Percentiles rank a stretch among this genome's conserved stretches.
Conservation (phyloP, 2,797 vertebrate species). For the Rhinatrema bivittatum region DNA sequence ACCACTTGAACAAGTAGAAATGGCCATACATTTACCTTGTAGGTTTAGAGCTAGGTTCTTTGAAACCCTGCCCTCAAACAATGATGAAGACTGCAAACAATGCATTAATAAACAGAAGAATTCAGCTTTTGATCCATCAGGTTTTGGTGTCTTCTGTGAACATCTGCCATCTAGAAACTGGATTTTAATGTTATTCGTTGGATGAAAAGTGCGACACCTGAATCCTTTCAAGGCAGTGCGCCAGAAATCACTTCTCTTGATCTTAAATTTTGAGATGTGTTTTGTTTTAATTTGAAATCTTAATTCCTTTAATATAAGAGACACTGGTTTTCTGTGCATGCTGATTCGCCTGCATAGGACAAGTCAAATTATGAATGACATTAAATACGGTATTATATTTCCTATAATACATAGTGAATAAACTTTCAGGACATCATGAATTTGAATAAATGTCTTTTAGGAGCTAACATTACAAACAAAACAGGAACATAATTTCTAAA, state of each 20-base stretch:
- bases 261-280: slow-evolving; percentile 38
- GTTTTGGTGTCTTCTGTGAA: slow-evolving; percentile 8
- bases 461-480: too few species aligned
- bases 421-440: too few species aligned
- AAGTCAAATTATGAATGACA: slow-evolving; percentile 20
- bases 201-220: slow-evolving; percentile 65
- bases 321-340: slow-evolving; percentile 38
- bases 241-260: slow-evolving; percentile 57
- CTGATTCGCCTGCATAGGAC: slow-evolving; percentile 46
- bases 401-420: too few species aligned
- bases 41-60: slow-evolving; percentile 80
- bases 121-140: slow-evolving; percentile 37
- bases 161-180: slow-evolving; percentile 43
- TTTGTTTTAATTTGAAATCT: slow-evolving; percentile 50
- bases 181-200: slow-evolving; percentile 63
- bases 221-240: slow-evolving; percentile 69
- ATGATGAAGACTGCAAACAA: slow-evolving; percentile 67
- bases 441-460: too few species aligned
- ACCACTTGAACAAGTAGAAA: too few species aligned
- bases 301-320: slow-evolving; percentile 54
- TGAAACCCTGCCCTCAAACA: slow-evolving; percentile 77
- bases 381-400: too few species aligned
- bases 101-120: slow-evolving; percentile 74
- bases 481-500: too few species aligned
- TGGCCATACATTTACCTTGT: slow-evolving; percentile 60